phyloP scores from a whole-genome alignment of 2,113 vertebrate species.

The Bothrops jararaca region DNA sequence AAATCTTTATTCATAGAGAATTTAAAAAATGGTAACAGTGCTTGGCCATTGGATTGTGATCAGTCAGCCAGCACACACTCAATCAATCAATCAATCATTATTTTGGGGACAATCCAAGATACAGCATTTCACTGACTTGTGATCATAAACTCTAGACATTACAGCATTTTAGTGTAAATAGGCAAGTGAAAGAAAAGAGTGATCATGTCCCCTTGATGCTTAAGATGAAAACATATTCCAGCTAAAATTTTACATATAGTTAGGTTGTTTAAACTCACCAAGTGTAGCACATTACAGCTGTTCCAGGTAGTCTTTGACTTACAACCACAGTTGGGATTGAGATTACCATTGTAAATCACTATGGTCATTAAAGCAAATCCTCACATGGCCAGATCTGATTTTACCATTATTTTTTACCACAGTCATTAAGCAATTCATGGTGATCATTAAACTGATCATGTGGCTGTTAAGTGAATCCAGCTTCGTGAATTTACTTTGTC shows the following conservation, averaged over 20 bases:
- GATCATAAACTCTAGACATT: neutral
- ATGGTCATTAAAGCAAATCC: neutral
- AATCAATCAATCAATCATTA: neutral
- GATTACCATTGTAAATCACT: neutral
- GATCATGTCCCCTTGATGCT: neutral
- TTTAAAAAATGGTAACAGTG: neutral
- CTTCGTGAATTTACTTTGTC: neutral
- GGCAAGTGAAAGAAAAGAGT: neutral
- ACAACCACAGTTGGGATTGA: neutral
- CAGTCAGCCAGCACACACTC: neutral
- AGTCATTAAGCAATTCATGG: neutral
- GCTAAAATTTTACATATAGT: neutral
- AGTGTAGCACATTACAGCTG: neutral
- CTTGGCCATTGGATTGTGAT: neutral
- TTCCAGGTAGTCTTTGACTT: neutral
- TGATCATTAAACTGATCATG: neutral
- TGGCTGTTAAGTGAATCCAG: neutral
- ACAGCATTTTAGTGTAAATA: neutral
- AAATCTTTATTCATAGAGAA: conserved; percentile 6
- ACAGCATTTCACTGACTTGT: neutral
- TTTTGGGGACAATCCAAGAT: neutral
- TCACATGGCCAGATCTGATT: neutral
- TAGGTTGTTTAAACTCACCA: neutral
- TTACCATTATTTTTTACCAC: neutral
- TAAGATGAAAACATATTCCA: neutral